These are phyloP conservation scores for Antennarius maculatus DNA, from an alignment of 2,797 vertebrate species.

Conservation along the genomic window DNA sequence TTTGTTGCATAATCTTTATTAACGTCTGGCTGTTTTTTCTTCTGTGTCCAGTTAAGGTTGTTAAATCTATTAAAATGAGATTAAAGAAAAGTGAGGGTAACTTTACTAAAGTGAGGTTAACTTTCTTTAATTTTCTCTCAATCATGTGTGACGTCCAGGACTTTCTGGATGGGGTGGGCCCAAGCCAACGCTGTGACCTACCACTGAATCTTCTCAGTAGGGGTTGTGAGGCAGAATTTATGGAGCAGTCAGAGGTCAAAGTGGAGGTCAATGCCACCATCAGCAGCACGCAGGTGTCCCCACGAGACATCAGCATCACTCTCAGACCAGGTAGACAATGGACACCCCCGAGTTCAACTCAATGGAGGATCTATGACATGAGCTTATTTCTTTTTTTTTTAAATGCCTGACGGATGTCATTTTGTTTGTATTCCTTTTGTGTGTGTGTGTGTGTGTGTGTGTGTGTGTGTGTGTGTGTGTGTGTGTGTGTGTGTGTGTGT, in stretches of 20 bases:
- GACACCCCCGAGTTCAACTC: neutral
- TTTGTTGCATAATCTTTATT: conserved; percentile 1
- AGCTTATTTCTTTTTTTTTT: neutral
- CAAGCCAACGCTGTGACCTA: conserved; percentile 88
- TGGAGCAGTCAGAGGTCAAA: conserved; percentile 85
- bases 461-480: too few relatives aligned
- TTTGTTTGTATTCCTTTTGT: neutral
- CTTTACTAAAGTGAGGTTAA: too few relatives aligned
- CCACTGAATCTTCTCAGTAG: conserved; percentile 85
- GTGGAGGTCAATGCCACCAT: conserved; percentile 82
- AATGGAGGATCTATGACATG: neutral
- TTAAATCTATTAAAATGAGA: neutral
- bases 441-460: neutral
- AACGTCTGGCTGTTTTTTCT: neutral
- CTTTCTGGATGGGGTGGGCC: conserved; percentile 84
- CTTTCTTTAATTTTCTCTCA: too few relatives aligned
- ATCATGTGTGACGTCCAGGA: conserved; percentile 75
- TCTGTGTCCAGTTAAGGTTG: neutral
- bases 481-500: too few relatives aligned
- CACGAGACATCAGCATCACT: conserved; percentile 85
- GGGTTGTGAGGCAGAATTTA: conserved; percentile 87
- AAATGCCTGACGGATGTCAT: too few relatives aligned
- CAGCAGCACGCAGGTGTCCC: conserved; percentile 89
- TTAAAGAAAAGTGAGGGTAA: neutral
- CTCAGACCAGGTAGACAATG: conserved; percentile 87